Conservation (phyloP, 2,888 invertebrate genomes). For the Cerastoderma edule region DNA sequence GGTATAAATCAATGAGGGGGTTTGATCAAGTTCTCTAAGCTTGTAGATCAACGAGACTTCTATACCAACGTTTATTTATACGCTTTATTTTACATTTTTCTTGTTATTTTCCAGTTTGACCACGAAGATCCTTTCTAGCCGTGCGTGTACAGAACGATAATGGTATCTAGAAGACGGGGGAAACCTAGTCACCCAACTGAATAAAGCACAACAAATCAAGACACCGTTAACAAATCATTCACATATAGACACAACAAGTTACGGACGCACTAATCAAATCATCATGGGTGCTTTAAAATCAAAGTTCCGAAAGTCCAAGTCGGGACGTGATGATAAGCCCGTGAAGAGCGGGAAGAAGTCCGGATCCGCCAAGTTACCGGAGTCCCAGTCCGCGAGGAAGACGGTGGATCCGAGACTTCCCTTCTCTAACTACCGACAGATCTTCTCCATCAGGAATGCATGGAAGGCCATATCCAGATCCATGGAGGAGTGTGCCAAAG, state of each 20-base stretch:
- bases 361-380: slow-evolving; percentile 57
- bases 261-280: too few species aligned
- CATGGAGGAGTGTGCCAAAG: slow-evolving; percentile 73
- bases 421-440: slow-evolving; percentile 74
- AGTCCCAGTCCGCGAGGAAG: slow-evolving; percentile 66
- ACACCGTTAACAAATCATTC: neutral
- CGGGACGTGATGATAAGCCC: slow-evolving; percentile 14
- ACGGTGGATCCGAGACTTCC: slow-evolving; percentile 77
- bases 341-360: slow-evolving; percentile 47
- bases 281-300: slow-evolving; percentile 66
- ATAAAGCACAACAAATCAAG: neutral
- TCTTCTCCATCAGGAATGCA: slow-evolving; percentile 75
- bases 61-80: too few species aligned
- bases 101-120: too few species aligned
- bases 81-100: too few species aligned
- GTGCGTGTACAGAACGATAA: too few species aligned
- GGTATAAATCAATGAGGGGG: too few species aligned
- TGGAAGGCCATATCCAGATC: slow-evolving; percentile 75
- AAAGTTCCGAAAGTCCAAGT: slow-evolving; percentile 57
- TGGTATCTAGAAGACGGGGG: too few species aligned
- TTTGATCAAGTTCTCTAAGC: too few species aligned
- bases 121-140: too few species aligned
- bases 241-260: neutral
- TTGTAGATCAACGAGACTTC: too few species aligned
- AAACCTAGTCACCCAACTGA: too few species aligned